A percentile compares a stretch with the other conserved stretches of the same genome.
Evolutionary conservation across 30 jellyfish, hydroid and myxozoan species (phyloP).

Genomic region (Catostylus mosaicus): DNA sequence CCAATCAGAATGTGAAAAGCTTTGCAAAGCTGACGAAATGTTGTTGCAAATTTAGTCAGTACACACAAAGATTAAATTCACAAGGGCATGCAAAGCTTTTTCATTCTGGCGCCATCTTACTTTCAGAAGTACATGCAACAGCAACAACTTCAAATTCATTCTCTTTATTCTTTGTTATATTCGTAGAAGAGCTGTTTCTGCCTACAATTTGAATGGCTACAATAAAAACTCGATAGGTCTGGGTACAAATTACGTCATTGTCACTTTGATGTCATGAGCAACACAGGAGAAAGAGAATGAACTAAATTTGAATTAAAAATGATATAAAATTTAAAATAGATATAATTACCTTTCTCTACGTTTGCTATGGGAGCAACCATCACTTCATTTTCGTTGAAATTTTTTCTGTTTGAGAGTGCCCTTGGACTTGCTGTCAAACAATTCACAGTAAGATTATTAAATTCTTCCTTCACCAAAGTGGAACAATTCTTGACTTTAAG

Average conservation of each 20-base stretch:
- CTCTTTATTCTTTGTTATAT: slow-evolving; percentile 2
- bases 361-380: slow-evolving; percentile 56
- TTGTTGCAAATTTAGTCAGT: too few relatives aligned
- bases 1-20: slow-evolving; percentile 11
- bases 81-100: slow-evolving; percentile 18
- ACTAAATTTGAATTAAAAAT: too few relatives aligned
- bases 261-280: too few relatives aligned
- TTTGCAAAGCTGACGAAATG: slow-evolving; percentile 38
- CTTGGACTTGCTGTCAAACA: background rate
- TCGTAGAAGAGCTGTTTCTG: slow-evolving; percentile 3
- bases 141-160: slow-evolving; percentile 50
- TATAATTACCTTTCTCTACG: slow-evolving; percentile 40
- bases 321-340: too few relatives aligned
- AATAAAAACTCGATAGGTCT: background rate
- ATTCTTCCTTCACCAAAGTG: too few relatives aligned
- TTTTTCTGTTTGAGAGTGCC: background rate
- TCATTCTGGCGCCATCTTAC: slow-evolving; percentile 38
- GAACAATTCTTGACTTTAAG: too few relatives aligned
- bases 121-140: slow-evolving; percentile 68
- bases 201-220: slow-evolving; percentile 17
- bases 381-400: slow-evolving; percentile 12
- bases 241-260: background rate
- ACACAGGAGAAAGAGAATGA: too few relatives aligned
- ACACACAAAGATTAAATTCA: too few relatives aligned
- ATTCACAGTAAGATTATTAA: background rate